Evolutionary conservation across 1,140 invertebrate species (phyloP), one percentile per base, ranked within the genome.

Genomic region (Pectinophora gossypiella): DNA sequence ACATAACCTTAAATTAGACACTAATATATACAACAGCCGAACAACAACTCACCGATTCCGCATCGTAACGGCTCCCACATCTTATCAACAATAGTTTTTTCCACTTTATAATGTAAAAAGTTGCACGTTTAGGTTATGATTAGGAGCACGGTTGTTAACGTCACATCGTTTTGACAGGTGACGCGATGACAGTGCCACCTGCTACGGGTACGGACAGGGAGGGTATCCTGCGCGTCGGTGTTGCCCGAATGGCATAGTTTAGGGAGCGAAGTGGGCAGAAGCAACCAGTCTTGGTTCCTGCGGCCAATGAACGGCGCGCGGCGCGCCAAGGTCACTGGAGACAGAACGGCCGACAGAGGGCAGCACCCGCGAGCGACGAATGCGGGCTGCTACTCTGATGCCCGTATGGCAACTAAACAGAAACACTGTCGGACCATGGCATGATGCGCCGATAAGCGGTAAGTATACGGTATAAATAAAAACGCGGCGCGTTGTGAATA

Each of bases 381-480:
- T 63, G 75, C 79, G 73, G 72, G 73, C 63, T 65, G 51, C 70
- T 67, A 62, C 66, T 53, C 53, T 64, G 75, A 65, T 67, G 73
- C 80, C 76, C 78, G 80, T 83, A 79, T 76, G 72, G 73, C 76
- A 81, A 86, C 82, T 85, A 81, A 81, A 72, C 67, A 75, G 64
- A 70, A 73, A 70, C 61, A 70, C 10, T 59, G 64, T 45, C 49
- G 49, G 52, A 59, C 62, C 61, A 49, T 60, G 60, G 55, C 69
- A 61, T 69, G 77, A 82, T 84, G 78, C 72, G 64, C 69, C 74
- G 82, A 85, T 85, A 83, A 85, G 76, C 74, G 72, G 72, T 81
- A 80, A 71, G 40, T 52, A 45, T 62, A 76, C 70, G 63, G 75
- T 82, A 85, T 81, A 79, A 83, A 85, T 85, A 85, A 83, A 81